Conservation (phyloP, 2,888 invertebrate genomes). For the Scaptomyza reducta region DNA sequence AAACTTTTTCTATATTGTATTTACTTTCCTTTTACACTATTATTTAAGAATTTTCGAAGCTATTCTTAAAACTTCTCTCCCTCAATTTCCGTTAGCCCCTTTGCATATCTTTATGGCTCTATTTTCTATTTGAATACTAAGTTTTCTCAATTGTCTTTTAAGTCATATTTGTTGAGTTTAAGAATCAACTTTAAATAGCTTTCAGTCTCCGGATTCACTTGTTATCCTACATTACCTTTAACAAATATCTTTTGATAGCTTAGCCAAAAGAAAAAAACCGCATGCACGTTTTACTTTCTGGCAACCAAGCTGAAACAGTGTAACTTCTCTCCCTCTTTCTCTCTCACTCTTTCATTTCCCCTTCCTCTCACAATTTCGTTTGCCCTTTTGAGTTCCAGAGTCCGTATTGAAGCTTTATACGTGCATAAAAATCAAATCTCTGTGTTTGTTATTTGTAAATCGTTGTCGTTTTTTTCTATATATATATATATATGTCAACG, state of each 20-base stretch:
- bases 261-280: conserved; percentile 34
- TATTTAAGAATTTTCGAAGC: too few species aligned
- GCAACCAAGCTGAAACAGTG: conserved; percentile 32
- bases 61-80: too few species aligned
- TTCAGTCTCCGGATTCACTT: conserved; percentile 24
- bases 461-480: conserved; percentile 61
- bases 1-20: too few species aligned
- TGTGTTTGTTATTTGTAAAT: conserved; percentile 72
- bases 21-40: too few species aligned
- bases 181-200: conserved; percentile 17
- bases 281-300: conserved; percentile 37
- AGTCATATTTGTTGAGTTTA: conserved; percentile 6
- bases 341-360: neutral
- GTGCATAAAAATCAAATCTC: conserved; percentile 79
- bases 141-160: too few species aligned
- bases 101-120: too few species aligned
- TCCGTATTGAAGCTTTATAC: conserved; percentile 48
- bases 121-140: too few species aligned
- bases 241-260: conserved; percentile 49
- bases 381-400: neutral
- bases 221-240: conserved; percentile 51
- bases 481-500: too few species aligned
- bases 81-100: too few species aligned
- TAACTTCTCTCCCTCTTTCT: neutral
- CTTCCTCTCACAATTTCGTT: too few species aligned